Conservation (phyloP, 2,888 invertebrate genomes). For the Lycia hirtaria region DNA sequence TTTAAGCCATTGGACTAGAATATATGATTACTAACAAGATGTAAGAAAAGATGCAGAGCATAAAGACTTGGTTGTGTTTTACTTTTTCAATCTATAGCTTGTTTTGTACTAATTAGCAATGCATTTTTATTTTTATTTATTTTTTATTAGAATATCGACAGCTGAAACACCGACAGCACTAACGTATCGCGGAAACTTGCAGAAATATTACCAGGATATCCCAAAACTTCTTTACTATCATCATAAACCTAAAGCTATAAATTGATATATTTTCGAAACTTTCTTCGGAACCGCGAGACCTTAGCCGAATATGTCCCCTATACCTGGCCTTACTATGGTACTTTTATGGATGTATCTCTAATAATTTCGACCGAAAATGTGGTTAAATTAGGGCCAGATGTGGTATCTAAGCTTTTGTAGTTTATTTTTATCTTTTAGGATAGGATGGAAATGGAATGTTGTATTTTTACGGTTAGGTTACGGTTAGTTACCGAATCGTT, state of each 20-base stretch:
- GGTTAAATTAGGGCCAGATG: conserved; percentile 34
- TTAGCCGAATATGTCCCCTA: conserved; percentile 30
- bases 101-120: too few species aligned
- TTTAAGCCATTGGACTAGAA: too few species aligned
- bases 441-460: conserved; percentile 4
- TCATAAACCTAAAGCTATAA: conserved; percentile 55
- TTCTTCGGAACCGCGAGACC: conserved; percentile 35
- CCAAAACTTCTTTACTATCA: conserved; percentile 58
- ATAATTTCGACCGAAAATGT: conserved; percentile 36
- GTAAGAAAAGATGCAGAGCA: too few species aligned
- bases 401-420: conserved; percentile 33
- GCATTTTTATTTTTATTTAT: too few species aligned
- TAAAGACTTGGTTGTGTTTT: too few species aligned
- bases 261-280: conserved; percentile 55
- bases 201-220: conserved; percentile 48
- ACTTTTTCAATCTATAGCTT: too few species aligned
- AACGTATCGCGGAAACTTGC: conserved; percentile 43
- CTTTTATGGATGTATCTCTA: conserved; percentile 41
- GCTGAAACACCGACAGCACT: conserved; percentile 33
- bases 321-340: conserved; percentile 40
- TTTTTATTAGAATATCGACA: conserved; percentile 23
- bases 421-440: conserved; percentile 37
- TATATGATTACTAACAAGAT: too few species aligned
- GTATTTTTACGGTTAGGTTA: conserved; percentile 13
- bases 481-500: too few species aligned